Percentiles rank a stretch among this genome's conserved stretches.
Evolutionary conservation across 2,888 invertebrate species (phyloP).

Genomic region (Pecten maximus): DNA sequence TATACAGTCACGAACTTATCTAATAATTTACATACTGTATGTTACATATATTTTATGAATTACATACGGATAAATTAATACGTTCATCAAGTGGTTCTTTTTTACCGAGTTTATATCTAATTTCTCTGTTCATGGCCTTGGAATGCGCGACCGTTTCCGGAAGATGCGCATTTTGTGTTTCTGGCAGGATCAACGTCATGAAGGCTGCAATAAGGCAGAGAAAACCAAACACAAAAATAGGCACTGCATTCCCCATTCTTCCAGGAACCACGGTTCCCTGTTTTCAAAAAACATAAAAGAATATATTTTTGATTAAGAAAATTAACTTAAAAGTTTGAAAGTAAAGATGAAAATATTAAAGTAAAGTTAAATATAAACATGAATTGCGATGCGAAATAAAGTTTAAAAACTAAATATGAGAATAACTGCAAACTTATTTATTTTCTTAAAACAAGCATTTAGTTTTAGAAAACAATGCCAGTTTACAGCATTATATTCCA

Average conservation of each 20-base stretch:
- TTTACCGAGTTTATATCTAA: background rate
- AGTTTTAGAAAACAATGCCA: no score
- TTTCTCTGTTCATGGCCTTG: background rate
- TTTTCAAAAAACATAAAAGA: background rate
- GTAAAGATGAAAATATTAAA: no score
- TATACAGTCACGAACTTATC: no score
- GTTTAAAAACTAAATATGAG: no score
- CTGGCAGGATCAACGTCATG: background rate
- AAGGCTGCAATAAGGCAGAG: background rate
- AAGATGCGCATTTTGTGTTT: background rate
- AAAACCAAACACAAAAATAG: background rate
- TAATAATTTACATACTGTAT: no score
- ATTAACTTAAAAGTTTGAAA: no score
- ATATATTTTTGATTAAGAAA: background rate
- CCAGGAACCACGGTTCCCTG: background rate
- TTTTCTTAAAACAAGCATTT: no score
- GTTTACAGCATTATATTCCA: no score
- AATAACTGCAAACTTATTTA: no score
- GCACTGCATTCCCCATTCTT: background rate
- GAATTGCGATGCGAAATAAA: no score
- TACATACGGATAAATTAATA: background rate
- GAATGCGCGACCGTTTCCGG: background rate
- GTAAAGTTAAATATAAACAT: no score
- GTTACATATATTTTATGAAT: no score
- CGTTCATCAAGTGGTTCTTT: background rate